These are phyloP conservation scores for Leptopilina clavipes DNA, from an alignment of 1,140 invertebrate genomes.

Conservation along the genomic window DNA sequence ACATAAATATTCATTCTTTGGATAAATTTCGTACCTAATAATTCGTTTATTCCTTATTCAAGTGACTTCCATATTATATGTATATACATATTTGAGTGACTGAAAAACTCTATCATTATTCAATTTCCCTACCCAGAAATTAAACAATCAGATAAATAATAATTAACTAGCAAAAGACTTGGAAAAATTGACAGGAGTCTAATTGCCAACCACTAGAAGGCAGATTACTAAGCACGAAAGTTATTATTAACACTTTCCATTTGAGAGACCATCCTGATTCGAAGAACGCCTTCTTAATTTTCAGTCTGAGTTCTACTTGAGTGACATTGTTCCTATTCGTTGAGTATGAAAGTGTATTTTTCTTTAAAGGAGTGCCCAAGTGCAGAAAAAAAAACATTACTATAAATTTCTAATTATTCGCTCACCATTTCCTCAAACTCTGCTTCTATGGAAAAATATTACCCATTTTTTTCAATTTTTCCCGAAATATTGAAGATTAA, in stretches of 20 bases:
- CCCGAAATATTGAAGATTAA: too few relatives aligned
- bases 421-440: conserved; percentile 6
- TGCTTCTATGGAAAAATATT: background rate
- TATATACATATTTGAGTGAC: too few relatives aligned
- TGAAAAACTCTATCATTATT: conserved; percentile 7
- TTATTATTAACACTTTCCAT: conserved; percentile 29
- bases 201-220: background rate
- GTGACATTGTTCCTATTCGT: conserved; percentile 18
- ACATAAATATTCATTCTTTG: too few relatives aligned
- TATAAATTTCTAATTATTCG: conserved; percentile 1
- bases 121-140: conserved; percentile 22
- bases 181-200: conserved; percentile 19
- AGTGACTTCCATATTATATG: background rate
- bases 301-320: conserved; percentile 7
- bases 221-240: conserved; percentile 3
- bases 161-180: background rate
- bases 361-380: conserved; percentile 2
- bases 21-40: too few relatives aligned
- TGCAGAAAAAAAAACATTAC: background rate
- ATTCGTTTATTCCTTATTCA: too few relatives aligned
- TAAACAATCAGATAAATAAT: conserved; percentile 32
- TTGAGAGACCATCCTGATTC: conserved; percentile 14
- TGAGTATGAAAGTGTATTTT: conserved; percentile 9
- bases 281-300: conserved; percentile 5
- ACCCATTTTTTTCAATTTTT: too few relatives aligned